Evolutionary conservation across 2,797 vertebrate genomes (phyloP).

Genomic region (Onychomys arenicola): DNA sequence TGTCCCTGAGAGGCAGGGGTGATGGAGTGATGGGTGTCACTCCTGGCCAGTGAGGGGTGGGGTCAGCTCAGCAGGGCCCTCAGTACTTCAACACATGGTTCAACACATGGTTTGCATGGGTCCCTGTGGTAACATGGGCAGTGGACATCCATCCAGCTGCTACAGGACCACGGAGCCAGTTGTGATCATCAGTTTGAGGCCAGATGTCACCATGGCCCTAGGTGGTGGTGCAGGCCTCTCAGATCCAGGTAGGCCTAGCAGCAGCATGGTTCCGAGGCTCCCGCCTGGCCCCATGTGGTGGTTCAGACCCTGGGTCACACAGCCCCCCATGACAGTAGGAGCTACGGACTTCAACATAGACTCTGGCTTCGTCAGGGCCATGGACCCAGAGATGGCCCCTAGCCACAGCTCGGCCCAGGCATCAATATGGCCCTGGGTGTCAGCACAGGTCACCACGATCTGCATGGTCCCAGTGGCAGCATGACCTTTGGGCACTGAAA

Average conservation of each 20-base stretch:
- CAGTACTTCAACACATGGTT: not conserved
- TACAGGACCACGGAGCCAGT: not conserved
- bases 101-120: not conserved
- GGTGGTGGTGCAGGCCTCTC: not conserved
- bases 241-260: not conserved
- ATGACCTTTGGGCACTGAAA: not conserved
- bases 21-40: not conserved
- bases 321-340: not conserved
- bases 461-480: not conserved
- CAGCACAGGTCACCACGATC: not conserved
- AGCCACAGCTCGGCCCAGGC: not conserved
- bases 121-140: not conserved
- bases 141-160: not conserved
- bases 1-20: not conserved
- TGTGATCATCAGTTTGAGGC: not conserved
- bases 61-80: not conserved
- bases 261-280: not conserved
- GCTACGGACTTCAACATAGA: not conserved
- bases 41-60: not conserved
- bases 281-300: not conserved
- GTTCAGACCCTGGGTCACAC: not conserved
- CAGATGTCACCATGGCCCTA: not conserved
- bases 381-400: not conserved
- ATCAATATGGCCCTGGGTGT: not conserved
- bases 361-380: not conserved